These are phyloP conservation scores for Bombus confusus DNA, from an alignment of 1,140 invertebrate genomes.

Conservation along the genomic window DNA sequence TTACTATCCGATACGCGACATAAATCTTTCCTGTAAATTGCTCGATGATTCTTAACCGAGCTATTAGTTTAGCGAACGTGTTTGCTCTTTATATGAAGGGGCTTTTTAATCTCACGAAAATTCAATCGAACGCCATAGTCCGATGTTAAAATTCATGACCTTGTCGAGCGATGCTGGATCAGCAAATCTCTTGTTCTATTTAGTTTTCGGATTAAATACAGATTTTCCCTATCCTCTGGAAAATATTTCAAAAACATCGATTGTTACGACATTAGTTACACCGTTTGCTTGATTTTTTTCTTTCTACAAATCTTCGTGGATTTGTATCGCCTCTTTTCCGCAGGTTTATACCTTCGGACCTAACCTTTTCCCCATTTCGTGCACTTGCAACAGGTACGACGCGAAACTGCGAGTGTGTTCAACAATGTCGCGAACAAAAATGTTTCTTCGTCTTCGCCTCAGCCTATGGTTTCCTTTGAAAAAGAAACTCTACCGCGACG, in stretches of 20 bases:
- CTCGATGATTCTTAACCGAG: not conserved
- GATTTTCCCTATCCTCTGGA: not conserved
- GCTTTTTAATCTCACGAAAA: not conserved
- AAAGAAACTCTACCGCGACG: too few species aligned
- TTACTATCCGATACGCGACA: slow-evolving; percentile 19
- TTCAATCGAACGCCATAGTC: not conserved
- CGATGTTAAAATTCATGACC: not conserved
- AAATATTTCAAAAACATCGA: not conserved
- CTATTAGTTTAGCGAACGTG: too few species aligned
- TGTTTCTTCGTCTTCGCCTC: too few species aligned
- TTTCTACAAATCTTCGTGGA: not conserved
- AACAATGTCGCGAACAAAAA: too few species aligned
- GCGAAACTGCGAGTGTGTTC: too few species aligned
- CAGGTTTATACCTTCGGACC: not conserved
- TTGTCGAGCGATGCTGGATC: not conserved
- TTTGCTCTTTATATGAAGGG: not conserved
- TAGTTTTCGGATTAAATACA: not conserved
- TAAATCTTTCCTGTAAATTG: slow-evolving; percentile 15
- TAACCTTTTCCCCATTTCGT: too few species aligned
- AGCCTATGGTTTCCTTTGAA: too few species aligned
- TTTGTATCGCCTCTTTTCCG: not conserved
- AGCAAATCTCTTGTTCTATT: not conserved
- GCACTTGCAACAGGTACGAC: too few species aligned
- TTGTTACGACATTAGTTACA: not conserved
- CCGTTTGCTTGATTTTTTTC: not conserved